Evolutionary conservation across 53 echinoderm and acorn worm genomes (phyloP).

Genomic region (Henricia sp.): DNA sequence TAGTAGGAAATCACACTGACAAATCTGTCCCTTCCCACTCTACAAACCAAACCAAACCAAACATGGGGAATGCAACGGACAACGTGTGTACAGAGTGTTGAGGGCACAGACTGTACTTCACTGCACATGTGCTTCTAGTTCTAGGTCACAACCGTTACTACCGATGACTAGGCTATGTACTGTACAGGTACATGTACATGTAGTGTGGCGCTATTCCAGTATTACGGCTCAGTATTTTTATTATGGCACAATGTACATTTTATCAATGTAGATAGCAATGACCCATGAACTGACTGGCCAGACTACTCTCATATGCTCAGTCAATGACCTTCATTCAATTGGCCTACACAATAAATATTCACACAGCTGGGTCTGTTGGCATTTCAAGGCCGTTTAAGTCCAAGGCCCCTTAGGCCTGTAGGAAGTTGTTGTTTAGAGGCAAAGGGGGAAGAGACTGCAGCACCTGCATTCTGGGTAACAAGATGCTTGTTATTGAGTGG

Average conservation of each 20-base stretch:
- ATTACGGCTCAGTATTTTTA: constrained; percentile 3
- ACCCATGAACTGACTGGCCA: neutral
- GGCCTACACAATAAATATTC: neutral
- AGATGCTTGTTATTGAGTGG: neutral
- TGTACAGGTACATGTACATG: neutral
- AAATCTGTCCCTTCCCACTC: neutral
- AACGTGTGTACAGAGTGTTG: too few species aligned
- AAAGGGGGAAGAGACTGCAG: neutral
- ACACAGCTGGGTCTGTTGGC: constrained; percentile 57
- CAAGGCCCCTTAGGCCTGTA: constrained; percentile 48
- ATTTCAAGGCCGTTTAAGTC: constrained; percentile 58
- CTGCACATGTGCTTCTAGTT: too few species aligned
- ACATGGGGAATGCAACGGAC: too few species aligned
- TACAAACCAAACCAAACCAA: neutral
- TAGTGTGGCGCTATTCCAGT: neutral
- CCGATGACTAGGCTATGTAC: neutral
- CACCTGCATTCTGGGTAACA: neutral
- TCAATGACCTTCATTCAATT: constrained; percentile 30
- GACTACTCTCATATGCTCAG: neutral
- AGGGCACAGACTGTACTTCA: too few species aligned
- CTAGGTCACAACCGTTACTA: too few species aligned
- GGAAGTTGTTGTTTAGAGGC: neutral
- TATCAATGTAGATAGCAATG: neutral
- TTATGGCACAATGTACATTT: neutral
- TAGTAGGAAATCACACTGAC: neutral